Evolutionary conservation across 2,797 vertebrate species (phyloP).

Genomic region (Centropyge bicolor): DNA sequence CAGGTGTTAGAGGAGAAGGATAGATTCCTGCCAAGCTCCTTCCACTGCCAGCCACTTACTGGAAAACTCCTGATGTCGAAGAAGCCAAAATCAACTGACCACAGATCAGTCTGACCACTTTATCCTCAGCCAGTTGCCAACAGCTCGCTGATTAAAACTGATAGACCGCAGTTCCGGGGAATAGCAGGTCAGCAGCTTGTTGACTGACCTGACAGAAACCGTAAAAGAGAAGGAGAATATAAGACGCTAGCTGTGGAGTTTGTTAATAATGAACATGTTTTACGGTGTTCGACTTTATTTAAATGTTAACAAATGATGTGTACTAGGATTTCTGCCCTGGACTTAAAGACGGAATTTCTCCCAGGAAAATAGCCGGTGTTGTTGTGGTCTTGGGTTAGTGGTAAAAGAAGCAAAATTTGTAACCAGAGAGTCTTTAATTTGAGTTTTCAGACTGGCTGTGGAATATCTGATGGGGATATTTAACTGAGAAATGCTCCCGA

Average conservation of each 20-base stretch:
- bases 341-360: not conserved
- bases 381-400: constrained; percentile 23
- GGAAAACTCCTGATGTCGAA: constrained; percentile 65
- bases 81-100: constrained; percentile 78
- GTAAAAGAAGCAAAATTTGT: constrained; percentile 25
- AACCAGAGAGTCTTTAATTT: constrained; percentile 22
- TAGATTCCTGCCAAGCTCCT: constrained; percentile 60
- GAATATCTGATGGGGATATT: constrained; percentile 1
- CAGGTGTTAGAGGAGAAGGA: constrained; percentile 63
- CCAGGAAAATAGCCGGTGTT: constrained; percentile 7
- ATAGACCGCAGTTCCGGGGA: constrained; percentile 46
- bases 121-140: constrained; percentile 44
- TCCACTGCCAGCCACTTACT: constrained; percentile 73
- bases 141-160: constrained; percentile 63
- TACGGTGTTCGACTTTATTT: constrained; percentile 25
- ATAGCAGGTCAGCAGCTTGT: constrained; percentile 41
- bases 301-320: constrained; percentile 29
- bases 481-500: not conserved
- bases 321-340: not conserved
- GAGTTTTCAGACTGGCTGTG: not conserved
- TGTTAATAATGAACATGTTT: constrained; percentile 25
- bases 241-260: constrained; percentile 5
- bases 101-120: constrained; percentile 69
- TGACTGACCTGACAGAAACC: constrained; percentile 55
- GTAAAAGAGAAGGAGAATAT: constrained; percentile 18